Conservation (phyloP, 2,797 vertebrate genomes). For the Tapirus indicus region DNA sequence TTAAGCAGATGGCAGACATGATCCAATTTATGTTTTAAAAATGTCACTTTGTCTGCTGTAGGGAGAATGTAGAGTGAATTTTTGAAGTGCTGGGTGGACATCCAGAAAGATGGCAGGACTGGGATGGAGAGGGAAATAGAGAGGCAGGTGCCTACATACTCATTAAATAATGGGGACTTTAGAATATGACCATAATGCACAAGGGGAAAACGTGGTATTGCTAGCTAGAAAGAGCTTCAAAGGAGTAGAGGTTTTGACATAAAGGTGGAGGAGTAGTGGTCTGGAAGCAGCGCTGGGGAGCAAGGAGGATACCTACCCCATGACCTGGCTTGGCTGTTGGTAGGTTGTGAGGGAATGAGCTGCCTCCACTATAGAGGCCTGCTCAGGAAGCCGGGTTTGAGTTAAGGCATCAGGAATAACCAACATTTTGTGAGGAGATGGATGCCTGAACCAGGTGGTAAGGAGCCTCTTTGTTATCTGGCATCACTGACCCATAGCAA, state of each 20-base stretch:
- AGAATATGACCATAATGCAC: not conserved
- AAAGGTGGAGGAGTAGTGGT: not conserved
- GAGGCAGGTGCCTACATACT: not conserved
- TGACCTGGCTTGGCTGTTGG: not conserved
- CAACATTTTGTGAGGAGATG: not conserved
- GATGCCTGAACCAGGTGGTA: not conserved
- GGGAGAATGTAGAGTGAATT: not conserved
- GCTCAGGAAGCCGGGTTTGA: not conserved
- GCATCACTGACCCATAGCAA: not conserved
- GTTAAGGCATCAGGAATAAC: not conserved
- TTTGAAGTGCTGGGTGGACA: not conserved
- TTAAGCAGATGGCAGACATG: not conserved
- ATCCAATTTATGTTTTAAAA: conserved; percentile 13
- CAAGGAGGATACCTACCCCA: not conserved
- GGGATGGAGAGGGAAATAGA: not conserved
- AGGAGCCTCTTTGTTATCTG: conserved; percentile 20
- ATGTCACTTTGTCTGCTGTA: not conserved
- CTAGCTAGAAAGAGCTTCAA: not conserved
- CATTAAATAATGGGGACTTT: not conserved
- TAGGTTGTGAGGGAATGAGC: not conserved
- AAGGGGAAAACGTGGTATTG: not conserved
- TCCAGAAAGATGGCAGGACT: not conserved
- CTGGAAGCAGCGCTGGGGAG: not conserved
- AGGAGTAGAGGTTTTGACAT: not conserved
- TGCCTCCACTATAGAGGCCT: not conserved